phyloP scores from a whole-genome alignment of 2,113 vertebrate genomes.

The Xerus inauris region DNA sequence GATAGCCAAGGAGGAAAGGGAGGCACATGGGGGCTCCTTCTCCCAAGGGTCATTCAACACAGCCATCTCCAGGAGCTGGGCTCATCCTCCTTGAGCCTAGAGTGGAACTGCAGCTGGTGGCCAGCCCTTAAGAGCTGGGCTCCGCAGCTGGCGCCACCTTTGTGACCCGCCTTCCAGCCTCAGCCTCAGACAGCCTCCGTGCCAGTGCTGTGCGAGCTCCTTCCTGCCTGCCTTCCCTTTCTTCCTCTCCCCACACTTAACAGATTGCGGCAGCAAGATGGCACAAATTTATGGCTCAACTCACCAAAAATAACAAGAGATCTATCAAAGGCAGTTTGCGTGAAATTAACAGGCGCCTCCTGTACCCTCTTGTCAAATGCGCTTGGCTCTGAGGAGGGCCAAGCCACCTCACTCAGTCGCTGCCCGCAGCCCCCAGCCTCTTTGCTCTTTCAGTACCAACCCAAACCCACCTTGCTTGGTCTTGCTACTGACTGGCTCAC shows the following conservation, averaged over 20 bases:
- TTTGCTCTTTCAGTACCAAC: not conserved
- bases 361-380: slow-evolving; percentile 73
- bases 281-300: slow-evolving; percentile 88
- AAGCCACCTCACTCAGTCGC: not conserved
- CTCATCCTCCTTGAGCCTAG: not conserved
- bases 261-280: slow-evolving; percentile 87
- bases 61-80: not conserved
- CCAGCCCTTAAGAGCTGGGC: not conserved
- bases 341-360: slow-evolving; percentile 88
- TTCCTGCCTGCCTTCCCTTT: slow-evolving; percentile 76
- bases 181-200: slow-evolving; percentile 12
- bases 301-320: slow-evolving; percentile 91
- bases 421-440: slow-evolving; percentile 8
- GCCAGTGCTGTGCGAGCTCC: slow-evolving; percentile 49
- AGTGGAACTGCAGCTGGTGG: not conserved
- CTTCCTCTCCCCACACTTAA: slow-evolving; percentile 74
- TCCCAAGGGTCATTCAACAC: not conserved
- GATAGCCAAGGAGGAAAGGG: not conserved
- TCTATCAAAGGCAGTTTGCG: slow-evolving; percentile 89
- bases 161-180: not conserved
- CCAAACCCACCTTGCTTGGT: not conserved
- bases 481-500: fast-evolving
- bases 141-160: slow-evolving; percentile 12
- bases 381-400: not conserved
- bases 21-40: not conserved